Percentiles rank a stretch among this genome's conserved stretches.
Conservation (phyloP, 1,140 invertebrate species). For the Paraescarpia echinospica region DNA sequence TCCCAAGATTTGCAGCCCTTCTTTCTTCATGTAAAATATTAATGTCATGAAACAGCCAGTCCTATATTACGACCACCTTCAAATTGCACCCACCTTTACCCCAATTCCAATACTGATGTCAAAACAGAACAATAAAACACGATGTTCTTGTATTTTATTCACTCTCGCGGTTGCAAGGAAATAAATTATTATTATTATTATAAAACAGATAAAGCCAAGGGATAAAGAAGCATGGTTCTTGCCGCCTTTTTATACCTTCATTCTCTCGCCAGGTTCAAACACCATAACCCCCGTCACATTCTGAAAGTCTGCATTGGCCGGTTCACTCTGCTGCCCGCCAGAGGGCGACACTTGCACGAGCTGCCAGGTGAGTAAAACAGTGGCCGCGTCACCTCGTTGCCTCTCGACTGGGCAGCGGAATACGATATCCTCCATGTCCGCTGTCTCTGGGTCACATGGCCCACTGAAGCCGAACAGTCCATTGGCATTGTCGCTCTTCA, state of each 20-base stretch:
- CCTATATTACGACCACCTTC: too few relatives aligned
- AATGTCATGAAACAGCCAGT: too few relatives aligned
- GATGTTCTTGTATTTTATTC: too few relatives aligned
- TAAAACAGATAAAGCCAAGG: too few relatives aligned
- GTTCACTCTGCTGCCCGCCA: background rate
- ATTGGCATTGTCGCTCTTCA: constrained; percentile 58
- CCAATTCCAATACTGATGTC: too few relatives aligned
- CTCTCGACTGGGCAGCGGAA: constrained; percentile 41
- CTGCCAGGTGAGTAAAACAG: constrained; percentile 47
- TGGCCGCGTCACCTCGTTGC: constrained; percentile 30
- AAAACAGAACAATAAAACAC: too few relatives aligned
- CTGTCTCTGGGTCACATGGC: constrained; percentile 38
- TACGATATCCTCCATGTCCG: constrained; percentile 33
- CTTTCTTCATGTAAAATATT: too few relatives aligned
- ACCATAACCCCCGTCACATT: constrained; percentile 40
- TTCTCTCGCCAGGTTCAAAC: constrained; percentile 46
- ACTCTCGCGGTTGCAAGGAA: too few relatives aligned
- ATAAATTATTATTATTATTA: too few relatives aligned
- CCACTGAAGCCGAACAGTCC: constrained; percentile 50
- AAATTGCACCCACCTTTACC: too few relatives aligned
- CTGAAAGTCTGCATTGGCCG: constrained; percentile 44
- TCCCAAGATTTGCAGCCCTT: too few relatives aligned
- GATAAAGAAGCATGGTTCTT: too few relatives aligned
- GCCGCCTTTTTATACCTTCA: constrained; percentile 36
- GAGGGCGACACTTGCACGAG: constrained; percentile 33